These are phyloP conservation scores for Neopipo cinnamomea DNA, from an alignment of 2,113 vertebrate genomes.

Conservation along the genomic window DNA sequence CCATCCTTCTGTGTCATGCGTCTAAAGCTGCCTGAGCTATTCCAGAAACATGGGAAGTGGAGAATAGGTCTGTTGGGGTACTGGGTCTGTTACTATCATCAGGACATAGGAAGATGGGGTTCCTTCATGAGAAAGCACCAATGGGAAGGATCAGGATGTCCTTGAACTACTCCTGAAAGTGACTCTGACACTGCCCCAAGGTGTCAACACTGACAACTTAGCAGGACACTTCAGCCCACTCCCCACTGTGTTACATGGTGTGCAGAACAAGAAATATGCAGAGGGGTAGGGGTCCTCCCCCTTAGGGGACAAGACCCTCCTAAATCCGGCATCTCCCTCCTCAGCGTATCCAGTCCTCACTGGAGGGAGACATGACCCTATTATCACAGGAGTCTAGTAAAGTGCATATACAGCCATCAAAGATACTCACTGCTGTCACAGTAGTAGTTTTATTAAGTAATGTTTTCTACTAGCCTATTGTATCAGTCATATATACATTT, in stretches of 20 bases:
- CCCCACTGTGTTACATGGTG: rapidly evolving
- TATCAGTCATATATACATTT: neutral
- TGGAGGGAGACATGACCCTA: neutral
- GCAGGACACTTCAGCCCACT: neutral
- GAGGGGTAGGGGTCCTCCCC: neutral
- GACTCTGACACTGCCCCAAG: neutral
- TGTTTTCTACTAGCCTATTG: neutral
- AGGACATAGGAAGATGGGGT: neutral
- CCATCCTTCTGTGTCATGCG: neutral
- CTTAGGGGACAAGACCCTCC: neutral
- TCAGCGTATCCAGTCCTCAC: rapidly evolving
- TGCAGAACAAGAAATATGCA: neutral
- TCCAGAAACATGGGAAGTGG: neutral
- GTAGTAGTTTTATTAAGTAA: neutral
- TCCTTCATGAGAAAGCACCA: neutral
- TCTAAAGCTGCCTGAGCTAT: neutral
- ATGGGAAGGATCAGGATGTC: neutral
- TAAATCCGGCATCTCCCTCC: neutral
- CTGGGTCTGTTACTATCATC: neutral
- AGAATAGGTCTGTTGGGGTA: neutral
- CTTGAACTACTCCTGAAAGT: neutral
- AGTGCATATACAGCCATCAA: neutral
- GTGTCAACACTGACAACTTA: neutral
- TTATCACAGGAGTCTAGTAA: neutral
- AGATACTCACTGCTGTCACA: neutral